Base-by-base conservation (phyloP, 2,113 vertebrate species). In the Oryzias woworae region DNA sequence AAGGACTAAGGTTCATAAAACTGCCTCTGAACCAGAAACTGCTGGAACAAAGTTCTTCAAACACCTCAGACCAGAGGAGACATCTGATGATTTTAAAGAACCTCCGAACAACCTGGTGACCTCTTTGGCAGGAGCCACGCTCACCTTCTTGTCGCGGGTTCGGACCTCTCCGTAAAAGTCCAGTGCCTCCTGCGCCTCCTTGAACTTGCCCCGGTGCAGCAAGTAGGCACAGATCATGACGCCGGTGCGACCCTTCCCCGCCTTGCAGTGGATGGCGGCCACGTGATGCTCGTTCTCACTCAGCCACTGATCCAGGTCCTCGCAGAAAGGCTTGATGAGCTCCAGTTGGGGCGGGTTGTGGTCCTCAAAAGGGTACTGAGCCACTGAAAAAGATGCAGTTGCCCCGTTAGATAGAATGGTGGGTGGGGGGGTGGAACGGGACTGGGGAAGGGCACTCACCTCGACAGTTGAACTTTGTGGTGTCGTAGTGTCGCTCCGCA, bases 161-260 rank as follows among this genome's bases (percentile, higher is more conserved):
- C 96, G 93, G 89, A 97, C 96, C 93, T 98, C 96, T 41, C 95
- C 96, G 67, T 98, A 98, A 89, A 97, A 98, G 91, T 98, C 96
- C 79, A 98, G 93, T 20, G 96, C 96, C 85, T 98, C 96, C 91
- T 97, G 96, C 75, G 96, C 95, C 88, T 94, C 96, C 83, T 92
- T 81, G 84, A 98, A 98, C 87, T 96, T 98, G 66, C 95, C 92
- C 42, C 95, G 93, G 92, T 98, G 96, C 87, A 98, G 94, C 90
- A 98, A 93, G 92, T 98, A 98, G 43, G 96, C 96, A 73, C 95
- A 98, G 84, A 98, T 98, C 96, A 98, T 98, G 62, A 98, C 96
- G 62, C 96, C 96, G 69, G 96, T 98, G 78, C 96, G 94, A 66
- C 96, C 96, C 86, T 98, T 98, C 80, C 96, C 96, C 75, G 96